Conservation (phyloP, 23 tunicate genomes). For the Ascidia mentula region DNA sequence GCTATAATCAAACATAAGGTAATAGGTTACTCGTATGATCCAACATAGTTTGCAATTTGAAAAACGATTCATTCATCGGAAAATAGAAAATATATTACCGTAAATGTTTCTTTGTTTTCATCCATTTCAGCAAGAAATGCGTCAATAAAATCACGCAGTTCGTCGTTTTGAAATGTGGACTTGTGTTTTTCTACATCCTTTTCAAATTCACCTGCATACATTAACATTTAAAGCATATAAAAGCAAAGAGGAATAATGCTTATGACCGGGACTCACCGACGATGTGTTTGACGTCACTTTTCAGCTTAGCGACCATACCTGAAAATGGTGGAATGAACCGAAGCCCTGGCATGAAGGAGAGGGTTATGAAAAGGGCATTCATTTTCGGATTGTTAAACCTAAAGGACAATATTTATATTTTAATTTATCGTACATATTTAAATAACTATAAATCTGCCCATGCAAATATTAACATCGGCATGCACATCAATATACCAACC, state of each 20-base stretch:
- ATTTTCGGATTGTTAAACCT: too few species aligned
- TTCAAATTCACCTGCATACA: constrained; percentile 17
- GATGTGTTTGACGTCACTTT: not conserved
- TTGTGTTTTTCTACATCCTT: constrained; percentile 19
- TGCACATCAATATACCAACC: not conserved
- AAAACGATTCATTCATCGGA: too few species aligned
- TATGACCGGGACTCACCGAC: not conserved
- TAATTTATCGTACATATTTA: too few species aligned
- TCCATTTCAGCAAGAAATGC: constrained; percentile 22
- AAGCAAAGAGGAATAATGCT: not conserved
- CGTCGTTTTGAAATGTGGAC: constrained; percentile 7
- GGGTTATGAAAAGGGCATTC: not conserved
- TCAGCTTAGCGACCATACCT: not conserved
- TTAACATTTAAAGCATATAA: too few species aligned
- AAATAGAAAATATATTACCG: not conserved
- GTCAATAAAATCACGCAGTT: constrained; percentile 32
- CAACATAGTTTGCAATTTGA: too few species aligned
- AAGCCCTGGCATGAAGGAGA: constrained; percentile 27
- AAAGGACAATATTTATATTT: too few species aligned
- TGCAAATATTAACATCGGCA: too few species aligned
- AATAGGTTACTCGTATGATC: too few species aligned
- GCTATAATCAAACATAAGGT: too few species aligned
- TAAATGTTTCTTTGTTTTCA: not conserved
- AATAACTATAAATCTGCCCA: too few species aligned
- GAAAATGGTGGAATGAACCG: constrained; percentile 30